phyloP scores from a whole-genome alignment of 1,140 invertebrate genomes.

The Babylonia areolata region DNA sequence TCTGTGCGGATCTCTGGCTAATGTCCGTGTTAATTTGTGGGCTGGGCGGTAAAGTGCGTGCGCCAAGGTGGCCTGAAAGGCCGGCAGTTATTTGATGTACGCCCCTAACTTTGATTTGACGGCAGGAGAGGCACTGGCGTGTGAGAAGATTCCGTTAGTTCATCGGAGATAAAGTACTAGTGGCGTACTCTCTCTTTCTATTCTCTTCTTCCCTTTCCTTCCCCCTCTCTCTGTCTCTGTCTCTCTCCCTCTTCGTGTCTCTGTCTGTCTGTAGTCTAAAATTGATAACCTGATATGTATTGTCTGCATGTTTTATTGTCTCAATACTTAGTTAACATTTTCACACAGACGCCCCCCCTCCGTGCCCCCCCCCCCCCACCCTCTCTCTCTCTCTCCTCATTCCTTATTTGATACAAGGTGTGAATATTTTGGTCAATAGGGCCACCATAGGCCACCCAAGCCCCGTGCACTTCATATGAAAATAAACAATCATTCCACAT shows the following conservation, averaged over 20 bases:
- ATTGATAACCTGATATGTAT: too few relatives aligned
- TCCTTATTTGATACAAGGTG: too few relatives aligned
- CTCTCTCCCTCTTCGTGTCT: neutral
- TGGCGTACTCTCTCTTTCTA: neutral
- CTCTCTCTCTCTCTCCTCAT: neutral
- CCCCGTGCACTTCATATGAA: too few relatives aligned
- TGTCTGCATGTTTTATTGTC: too few relatives aligned
- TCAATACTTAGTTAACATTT: too few relatives aligned
- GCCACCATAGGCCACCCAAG: too few relatives aligned
- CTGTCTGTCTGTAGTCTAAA: neutral
- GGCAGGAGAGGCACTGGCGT: neutral
- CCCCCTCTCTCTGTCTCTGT: neutral
- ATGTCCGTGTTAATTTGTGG: constrained; percentile 11
- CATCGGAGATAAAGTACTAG: too few relatives aligned
- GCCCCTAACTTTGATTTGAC: neutral
- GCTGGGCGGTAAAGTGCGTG: neutral
- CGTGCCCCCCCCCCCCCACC: too few relatives aligned
- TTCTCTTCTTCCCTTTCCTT: neutral
- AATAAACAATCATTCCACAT: too few relatives aligned
- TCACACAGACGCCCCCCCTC: too few relatives aligned
- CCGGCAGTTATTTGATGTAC: neutral
- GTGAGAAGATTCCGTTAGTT: neutral
- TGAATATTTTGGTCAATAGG: too few relatives aligned
- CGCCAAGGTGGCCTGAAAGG: neutral
- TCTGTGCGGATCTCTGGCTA: neutral